These are phyloP conservation scores for Caenorhabditis japonica DNA, from an alignment of 2,888 invertebrate genomes.

Conservation along the genomic window DNA sequence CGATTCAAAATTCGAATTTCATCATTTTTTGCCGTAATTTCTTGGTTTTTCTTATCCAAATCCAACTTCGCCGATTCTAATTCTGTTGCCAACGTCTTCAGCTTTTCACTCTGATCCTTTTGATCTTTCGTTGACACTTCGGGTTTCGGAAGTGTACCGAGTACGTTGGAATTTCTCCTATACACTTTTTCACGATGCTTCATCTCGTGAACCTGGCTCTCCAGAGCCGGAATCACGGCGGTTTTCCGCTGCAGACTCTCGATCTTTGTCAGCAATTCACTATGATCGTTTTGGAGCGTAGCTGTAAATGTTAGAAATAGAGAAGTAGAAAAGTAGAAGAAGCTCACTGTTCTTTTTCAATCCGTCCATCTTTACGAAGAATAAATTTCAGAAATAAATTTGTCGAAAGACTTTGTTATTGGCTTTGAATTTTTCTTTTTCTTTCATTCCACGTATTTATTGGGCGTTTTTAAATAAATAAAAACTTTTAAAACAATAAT, in stretches of 20 bases:
- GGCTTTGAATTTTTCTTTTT: no score
- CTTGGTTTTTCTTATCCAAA: conserved; percentile 3
- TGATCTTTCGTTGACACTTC: conserved; percentile 3
- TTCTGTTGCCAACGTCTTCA: conserved; percentile 3
- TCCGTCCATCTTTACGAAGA: conserved; percentile 2
- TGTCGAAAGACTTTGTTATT: no score
- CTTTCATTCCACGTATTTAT: no score
- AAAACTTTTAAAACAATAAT: no score
- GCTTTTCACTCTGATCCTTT: conserved; percentile 1
- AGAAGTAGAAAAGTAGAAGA: no score
- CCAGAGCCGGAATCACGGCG: conserved; percentile 12
- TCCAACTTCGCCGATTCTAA: not conserved
- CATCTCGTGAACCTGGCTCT: conserved; percentile 17
- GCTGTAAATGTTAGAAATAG: not conserved
- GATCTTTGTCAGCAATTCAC: conserved; percentile 13
- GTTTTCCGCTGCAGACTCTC: conserved; percentile 22
- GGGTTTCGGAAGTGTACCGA: not conserved
- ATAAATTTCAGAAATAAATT: conserved; percentile 2
- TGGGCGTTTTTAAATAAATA: no score
- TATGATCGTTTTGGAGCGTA: not conserved
- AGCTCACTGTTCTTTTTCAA: conserved; percentile 16
- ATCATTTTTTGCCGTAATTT: conserved; percentile 5
- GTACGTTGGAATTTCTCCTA: conserved; percentile 1
- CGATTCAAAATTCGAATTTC: conserved; percentile 7
- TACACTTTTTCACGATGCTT: conserved; percentile 14